phyloP scores from a whole-genome alignment of 2,888 invertebrate species.

The Hermaeophaga mercurialis region DNA sequence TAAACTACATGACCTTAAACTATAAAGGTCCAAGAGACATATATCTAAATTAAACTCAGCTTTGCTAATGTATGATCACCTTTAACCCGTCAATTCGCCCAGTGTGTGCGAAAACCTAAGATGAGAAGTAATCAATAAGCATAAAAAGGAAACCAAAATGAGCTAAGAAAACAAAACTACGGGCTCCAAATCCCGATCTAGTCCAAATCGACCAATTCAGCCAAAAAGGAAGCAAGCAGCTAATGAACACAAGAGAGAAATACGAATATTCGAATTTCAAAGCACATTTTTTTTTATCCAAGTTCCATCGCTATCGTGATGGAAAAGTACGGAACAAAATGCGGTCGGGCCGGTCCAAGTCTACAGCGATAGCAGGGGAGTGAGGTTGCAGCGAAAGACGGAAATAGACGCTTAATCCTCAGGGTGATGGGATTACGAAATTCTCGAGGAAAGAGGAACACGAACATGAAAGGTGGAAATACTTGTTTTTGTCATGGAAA shows the following conservation, averaged over 20 bases:
- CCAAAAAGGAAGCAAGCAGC: slow-evolving; percentile 1
- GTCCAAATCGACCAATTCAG: not conserved
- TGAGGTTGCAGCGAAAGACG: slow-evolving; percentile 26
- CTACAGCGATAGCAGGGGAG: slow-evolving; percentile 21
- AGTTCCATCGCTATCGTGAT: slow-evolving; percentile 20
- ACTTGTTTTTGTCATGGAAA: not conserved
- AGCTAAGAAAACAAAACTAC: not conserved
- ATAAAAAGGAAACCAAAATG: not conserved
- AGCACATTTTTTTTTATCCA: slow-evolving; percentile 17
- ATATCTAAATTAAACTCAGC: no score
- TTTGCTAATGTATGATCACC: no score
- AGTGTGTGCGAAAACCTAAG: no score
- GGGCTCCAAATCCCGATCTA: not conserved
- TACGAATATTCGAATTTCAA: slow-evolving; percentile 6
- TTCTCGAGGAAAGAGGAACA: not conserved
- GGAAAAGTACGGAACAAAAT: slow-evolving; percentile 29
- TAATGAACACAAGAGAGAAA: slow-evolving; percentile 11
- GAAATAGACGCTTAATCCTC: slow-evolving; percentile 26
- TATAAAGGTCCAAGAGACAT: no score
- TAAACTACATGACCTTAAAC: no score
- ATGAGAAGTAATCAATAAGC: not conserved
- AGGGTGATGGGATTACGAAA: slow-evolving; percentile 8
- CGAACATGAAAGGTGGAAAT: not conserved
- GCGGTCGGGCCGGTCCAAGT: slow-evolving; percentile 29
- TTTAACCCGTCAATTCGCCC: no score